Conservation (phyloP, 2,888 invertebrate genomes). For the Odontocolon sp. region DNA sequence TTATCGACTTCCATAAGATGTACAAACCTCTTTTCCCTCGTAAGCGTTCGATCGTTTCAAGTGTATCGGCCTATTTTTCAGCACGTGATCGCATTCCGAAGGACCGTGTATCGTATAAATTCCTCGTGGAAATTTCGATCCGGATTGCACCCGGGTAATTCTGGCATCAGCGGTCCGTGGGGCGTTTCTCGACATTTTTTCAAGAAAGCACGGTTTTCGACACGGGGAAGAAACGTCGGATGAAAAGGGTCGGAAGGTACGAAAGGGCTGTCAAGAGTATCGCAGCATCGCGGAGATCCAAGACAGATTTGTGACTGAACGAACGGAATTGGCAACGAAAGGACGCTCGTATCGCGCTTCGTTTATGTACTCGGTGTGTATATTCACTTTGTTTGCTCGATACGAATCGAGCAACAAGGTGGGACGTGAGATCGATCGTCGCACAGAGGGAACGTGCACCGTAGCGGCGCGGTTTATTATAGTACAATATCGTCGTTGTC, state of each 20-base stretch:
- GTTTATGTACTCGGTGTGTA: background rate
- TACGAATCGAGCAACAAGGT: constrained; percentile 66
- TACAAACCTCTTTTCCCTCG: constrained; percentile 64
- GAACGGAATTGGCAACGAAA: constrained; percentile 26
- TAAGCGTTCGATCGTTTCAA: constrained; percentile 60
- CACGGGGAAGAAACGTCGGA: background rate
- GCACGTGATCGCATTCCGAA: constrained; percentile 56
- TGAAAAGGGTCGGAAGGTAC: background rate
- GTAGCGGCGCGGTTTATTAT: background rate
- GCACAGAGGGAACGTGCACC: background rate
- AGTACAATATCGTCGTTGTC: constrained; percentile 33
- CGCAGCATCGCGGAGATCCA: background rate
- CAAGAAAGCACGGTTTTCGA: background rate
- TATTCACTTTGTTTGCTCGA: constrained; percentile 73
- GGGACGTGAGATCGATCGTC: constrained; percentile 38
- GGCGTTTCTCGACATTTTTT: constrained; percentile 43
- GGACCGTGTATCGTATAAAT: constrained; percentile 63
- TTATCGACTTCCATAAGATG: background rate
- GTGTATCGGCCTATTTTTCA: constrained; percentile 63
- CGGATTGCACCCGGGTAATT: constrained; percentile 1
- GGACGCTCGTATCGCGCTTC: constrained; percentile 16
- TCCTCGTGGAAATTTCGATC: constrained; percentile 60
- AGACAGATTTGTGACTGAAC: background rate
- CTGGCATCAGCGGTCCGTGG: constrained; percentile 21
- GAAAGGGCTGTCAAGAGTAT: background rate